Percentiles rank a stretch among this genome's conserved stretches.
phyloP scores from a whole-genome alignment of 2,888 invertebrate species.

The Parapristionchus giblindavisi region DNA sequence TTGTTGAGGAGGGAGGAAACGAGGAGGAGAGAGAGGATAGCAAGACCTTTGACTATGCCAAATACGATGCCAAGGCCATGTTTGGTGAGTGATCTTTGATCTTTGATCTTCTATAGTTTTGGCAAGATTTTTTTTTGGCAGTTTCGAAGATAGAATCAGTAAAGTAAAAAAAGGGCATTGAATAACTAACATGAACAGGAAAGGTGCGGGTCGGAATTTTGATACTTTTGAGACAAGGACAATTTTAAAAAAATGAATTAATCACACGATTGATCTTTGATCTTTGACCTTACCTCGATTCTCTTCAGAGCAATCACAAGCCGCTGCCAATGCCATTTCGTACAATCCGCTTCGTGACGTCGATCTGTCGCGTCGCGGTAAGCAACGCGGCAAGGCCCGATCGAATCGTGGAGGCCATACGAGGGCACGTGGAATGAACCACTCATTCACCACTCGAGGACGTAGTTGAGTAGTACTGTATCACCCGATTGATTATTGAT shows the following conservation, averaged over 20 bases:
- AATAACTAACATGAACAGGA: no score
- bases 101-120: no score
- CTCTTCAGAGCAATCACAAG: conserved; percentile 17
- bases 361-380: neutral
- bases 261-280: no score
- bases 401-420: conserved; percentile 15
- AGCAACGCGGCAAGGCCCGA: conserved; percentile 6
- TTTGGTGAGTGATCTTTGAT: conserved; percentile 46
- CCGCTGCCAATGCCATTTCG: conserved; percentile 4
- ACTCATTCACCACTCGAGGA: conserved; percentile 12
- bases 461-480: no score
- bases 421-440: conserved; percentile 16
- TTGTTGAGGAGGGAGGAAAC: conserved; percentile 22
- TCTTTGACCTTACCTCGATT: no score
- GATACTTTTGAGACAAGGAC: no score
- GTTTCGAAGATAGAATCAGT: no score
- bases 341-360: conserved; percentile 5
- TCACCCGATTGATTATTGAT: no score
- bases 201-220: no score
- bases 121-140: no score
- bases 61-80: conserved; percentile 43
- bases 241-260: no score
- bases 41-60: conserved; percentile 44
- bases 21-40: conserved; percentile 16
- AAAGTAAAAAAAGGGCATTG: no score